Base-by-base conservation (phyloP, 1,140 invertebrate species). In the Anagrus nilaparvatae region DNA sequence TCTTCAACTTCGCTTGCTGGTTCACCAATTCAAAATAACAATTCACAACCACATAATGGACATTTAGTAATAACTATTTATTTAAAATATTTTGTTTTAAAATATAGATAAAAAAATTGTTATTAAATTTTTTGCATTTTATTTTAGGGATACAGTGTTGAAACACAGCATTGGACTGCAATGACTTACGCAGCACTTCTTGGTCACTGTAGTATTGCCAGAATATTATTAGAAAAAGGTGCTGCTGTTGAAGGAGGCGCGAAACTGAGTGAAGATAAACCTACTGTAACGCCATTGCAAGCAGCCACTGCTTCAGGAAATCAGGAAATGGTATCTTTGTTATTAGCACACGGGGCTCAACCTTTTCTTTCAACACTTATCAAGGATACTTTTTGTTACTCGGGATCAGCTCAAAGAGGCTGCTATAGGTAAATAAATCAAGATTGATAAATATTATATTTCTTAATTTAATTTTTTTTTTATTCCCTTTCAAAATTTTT, bases 241-340 rank as follows among this genome's bases (percentile, higher is more conserved):
- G 86, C 84, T n/a, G 72, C 78, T 37, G 87, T 89, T 0, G 87
- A 92, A 66, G 88, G 87, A 6, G 87, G 86, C 0, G 86, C 84
- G 0, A 72, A 79, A 8, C 54, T 81, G 2, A 81, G 80, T 41
- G 87, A 90, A 56, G 86, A 90, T 47, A 84, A 84, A 44, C 83
- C 79, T 49, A 91, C 87, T 0, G 73, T 90, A 24, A 92, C 87
- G 4, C 88, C 88, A 0, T 55, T 93, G 3, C 88, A 93, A 69
- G 81, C 80, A 39, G 86, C 87, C 1, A 80, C 84, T 18, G 86
- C 85, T 0, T 77, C 79, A 2, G 87, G 86, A 4, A 84, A 85
- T 47, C 63, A 81, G 30, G 87, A 91, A 48, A 75, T 92, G 56
- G 82, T 90, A 0, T 77, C 81, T 5, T 54, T 90, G 6, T 69